Base-by-base conservation (phyloP, 2,888 invertebrate genomes). In the Syrista parreyssii region DNA sequence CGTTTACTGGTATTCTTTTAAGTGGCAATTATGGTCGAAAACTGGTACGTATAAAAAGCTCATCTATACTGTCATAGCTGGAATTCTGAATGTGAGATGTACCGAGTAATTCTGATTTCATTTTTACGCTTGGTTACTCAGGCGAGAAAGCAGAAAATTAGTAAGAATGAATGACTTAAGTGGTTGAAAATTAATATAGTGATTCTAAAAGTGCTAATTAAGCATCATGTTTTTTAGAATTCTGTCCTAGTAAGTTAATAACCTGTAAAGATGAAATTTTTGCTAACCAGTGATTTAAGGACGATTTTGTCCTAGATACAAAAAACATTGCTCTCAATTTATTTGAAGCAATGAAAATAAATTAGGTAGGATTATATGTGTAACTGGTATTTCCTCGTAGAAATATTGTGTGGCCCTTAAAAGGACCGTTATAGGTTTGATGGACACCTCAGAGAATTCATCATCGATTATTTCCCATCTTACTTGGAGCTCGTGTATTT, bases 401-500 rank as follows among this genome's bases (percentile, higher is more conserved):
- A 35, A 35, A 34, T 74, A 74, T 33, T 77, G 73, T 72, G 76
- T 79, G 74, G 76, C 73, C 76, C 78, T 78, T 75, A 78, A 68
- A 78, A 78, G 78, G 76, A 75, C 78, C 78, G 75, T 33, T 73
- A 35, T 69, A 55, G 6, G 31, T 74, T 68, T 11, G 36, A 15
- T 77, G 68, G 68, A 12, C 23, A 23, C 34, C 36, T 33, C 1
- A 12, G 12, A 68, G 34, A 68, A 23, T 35, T 23, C 68, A 68
- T 40, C 55, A 12, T 55, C 23, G 6, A 55, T 55, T 23, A 55
- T 23, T 9, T 55, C 55, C 32, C 31, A 71, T 30, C 75, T 89
- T 86, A 90, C 87, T 91, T 92, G 40, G 91, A 91, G 85, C 91
- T 91, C 81, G 93, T 94, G 88, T 94, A 94, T 83, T 94, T 94